Evolutionary conservation across 2,797 vertebrate species (phyloP).

Genomic region (Melopsittacus undulatus): DNA sequence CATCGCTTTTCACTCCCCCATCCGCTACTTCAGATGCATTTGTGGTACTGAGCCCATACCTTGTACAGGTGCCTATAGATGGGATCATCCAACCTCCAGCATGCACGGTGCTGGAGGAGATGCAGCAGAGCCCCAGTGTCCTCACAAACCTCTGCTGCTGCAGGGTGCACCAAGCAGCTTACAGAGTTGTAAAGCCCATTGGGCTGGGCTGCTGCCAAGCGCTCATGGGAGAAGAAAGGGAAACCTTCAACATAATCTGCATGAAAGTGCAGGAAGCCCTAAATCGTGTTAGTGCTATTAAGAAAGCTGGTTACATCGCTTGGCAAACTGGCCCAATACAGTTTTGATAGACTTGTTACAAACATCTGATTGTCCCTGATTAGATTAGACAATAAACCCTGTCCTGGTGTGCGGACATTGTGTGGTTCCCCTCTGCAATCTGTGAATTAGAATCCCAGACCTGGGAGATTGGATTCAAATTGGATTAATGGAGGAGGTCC

Average conservation of each 20-base stretch:
- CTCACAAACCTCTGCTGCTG: neutral
- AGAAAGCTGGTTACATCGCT: conserved; percentile 20
- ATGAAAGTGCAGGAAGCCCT: conserved; percentile 27
- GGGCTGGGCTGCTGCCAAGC: conserved; percentile 39
- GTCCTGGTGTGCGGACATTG: conserved; percentile 19
- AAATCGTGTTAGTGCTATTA: conserved; percentile 48
- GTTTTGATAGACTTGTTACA: conserved; percentile 66
- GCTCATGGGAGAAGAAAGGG: conserved; percentile 36
- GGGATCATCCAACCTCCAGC: fast-evolving
- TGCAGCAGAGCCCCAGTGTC: neutral
- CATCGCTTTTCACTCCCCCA: neutral
- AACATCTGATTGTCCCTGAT: conserved; percentile 69
- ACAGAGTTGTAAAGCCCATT: neutral
- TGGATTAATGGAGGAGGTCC: conserved; percentile 75
- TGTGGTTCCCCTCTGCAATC: conserved; percentile 63
- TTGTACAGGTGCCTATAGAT: neutral
- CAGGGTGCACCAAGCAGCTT: neutral
- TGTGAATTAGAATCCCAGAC: conserved; percentile 75
- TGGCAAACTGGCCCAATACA: conserved; percentile 30
- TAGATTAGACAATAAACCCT: conserved; percentile 70
- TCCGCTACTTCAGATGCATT: neutral
- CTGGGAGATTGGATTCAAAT: conserved; percentile 75
- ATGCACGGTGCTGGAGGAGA: fast-evolving
- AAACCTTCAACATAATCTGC: conserved; percentile 44
- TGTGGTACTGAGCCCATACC: fast-evolving